Conservation (phyloP, 2,888 invertebrate genomes). For the Liopterus haemorrhoidalis region DNA sequence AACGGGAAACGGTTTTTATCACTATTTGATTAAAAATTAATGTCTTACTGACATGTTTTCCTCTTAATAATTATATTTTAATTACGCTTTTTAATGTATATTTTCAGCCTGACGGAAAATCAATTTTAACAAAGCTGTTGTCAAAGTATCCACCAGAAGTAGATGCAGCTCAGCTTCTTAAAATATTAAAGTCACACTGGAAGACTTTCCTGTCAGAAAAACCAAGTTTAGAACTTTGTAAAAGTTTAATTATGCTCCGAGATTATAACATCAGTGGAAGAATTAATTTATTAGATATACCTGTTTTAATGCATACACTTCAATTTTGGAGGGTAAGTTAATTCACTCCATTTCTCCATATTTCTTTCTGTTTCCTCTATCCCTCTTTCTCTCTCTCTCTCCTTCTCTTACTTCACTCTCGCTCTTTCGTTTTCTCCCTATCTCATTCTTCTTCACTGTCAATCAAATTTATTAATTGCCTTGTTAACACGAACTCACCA, state of each 20-base stretch:
- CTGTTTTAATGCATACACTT: conserved; percentile 58
- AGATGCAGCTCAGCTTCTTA: conserved; percentile 55
- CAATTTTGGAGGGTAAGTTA: conserved; percentile 57
- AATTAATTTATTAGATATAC: conserved; percentile 55
- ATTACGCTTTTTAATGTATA: conserved; percentile 16
- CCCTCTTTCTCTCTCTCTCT: conserved; percentile 7
- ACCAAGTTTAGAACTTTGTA: conserved; percentile 60
- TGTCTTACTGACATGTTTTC: too few species aligned
- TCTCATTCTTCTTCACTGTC: too few species aligned
- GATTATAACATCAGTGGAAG: conserved; percentile 61
- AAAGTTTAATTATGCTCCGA: conserved; percentile 62
- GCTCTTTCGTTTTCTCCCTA: too few species aligned
- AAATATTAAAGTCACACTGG: conserved; percentile 55
- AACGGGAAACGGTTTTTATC: too few species aligned
- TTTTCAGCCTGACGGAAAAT: conserved; percentile 50
- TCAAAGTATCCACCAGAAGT: conserved; percentile 56
- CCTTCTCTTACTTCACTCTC: too few species aligned
- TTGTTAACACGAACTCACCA: not conserved
- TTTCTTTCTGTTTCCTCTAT: conserved; percentile 5
- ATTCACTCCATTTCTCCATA: not conserved
- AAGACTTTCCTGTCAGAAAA: conserved; percentile 53
- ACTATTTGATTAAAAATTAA: too few species aligned
- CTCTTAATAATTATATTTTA: too few species aligned
- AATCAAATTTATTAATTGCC: too few species aligned
- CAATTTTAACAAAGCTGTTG: conserved; percentile 48